Evolutionary conservation across 2,888 invertebrate genomes (phyloP), one percentile per base, ranked within the genome.

Genomic region (Hetaerina titia): DNA sequence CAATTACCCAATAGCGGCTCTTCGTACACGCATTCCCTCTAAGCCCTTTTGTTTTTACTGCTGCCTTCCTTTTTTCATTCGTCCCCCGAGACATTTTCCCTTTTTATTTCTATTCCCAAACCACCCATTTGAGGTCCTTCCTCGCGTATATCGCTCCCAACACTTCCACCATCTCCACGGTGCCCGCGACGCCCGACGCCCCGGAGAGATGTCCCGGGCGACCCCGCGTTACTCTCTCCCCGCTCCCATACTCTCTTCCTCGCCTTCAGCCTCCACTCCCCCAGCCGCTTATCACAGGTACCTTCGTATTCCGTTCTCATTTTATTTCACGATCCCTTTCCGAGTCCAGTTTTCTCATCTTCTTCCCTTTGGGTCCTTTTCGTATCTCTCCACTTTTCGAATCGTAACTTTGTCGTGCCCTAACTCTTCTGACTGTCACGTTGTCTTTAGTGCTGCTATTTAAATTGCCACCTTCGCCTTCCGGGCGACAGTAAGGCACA

Each of bases 401-500:
- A 81, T 81, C 81, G 81, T 81, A 81, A 81, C 31, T 81, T 81
- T 81, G 13, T 13, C 31, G 69, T 31, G 31, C 15, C 81, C 81
- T 81, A 81, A 81, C 81, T 81, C 81, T 81, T 81, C 81, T 25
- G 31, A 69, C 31, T 31, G 81, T 31, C 81, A 31, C 31, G 81
- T 81, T 81, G 81, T 81, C 81, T 81, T 81, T 81, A 81, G 81
- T 25, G 92, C 56, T 69, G 56, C 92, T 92, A 92, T 92, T 92
- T 92, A 92, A 92, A 92, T 92, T 92, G 92, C 92, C 56, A 45
- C 64, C 45, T 92, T 69, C 92, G 92, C 92, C 64, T 69, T 92
- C 92, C 69, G 64, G 92, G 69, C 69, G 92, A 92, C 92, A 92
- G 92, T 92, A 92, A n/a, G 69, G 92, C 92, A 92, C 92, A 69